Evolutionary conservation across 2,797 vertebrate genomes (phyloP).

Genomic region (Capromys pilorides): DNA sequence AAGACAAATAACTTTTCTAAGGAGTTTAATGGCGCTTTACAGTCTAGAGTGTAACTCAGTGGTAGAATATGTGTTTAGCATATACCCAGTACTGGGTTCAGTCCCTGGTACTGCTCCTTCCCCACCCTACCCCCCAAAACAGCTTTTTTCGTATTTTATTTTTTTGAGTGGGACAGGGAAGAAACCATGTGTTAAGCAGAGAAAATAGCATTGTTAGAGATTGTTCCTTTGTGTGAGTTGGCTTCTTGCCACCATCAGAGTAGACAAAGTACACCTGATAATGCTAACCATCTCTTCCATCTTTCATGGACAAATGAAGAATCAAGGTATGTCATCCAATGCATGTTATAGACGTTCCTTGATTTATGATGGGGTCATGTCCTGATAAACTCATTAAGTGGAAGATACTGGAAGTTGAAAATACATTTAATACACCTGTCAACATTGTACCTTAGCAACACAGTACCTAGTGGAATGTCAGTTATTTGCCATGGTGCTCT

Average conservation of each 20-base stretch:
- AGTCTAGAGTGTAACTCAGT: neutral
- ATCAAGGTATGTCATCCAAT: neutral
- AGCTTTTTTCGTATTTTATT: neutral
- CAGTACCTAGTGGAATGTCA: neutral
- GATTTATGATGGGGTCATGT: neutral
- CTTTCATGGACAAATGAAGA: conserved; percentile 29
- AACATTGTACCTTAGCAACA: neutral
- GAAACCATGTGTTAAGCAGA: neutral
- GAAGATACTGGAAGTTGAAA: neutral
- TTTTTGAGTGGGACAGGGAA: conserved; percentile 39
- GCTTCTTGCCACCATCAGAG: neutral
- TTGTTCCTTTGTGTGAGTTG: neutral
- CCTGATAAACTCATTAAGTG: neutral
- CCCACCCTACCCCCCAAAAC: neutral
- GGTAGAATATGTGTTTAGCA: neutral
- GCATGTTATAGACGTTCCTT: neutral
- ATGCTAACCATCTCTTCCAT: neutral
- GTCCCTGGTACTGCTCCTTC: too few species aligned
- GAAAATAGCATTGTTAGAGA: conserved; percentile 11
- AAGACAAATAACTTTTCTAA: conserved; percentile 24
- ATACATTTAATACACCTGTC: neutral
- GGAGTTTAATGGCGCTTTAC: neutral
- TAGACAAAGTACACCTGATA: neutral
- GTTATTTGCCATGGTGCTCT: neutral
- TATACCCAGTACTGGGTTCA: neutral